Percentiles rank a stretch among this genome's conserved stretches.
phyloP scores from a whole-genome alignment of 2,797 vertebrate genomes.

The Syncerus caffer region DNA sequence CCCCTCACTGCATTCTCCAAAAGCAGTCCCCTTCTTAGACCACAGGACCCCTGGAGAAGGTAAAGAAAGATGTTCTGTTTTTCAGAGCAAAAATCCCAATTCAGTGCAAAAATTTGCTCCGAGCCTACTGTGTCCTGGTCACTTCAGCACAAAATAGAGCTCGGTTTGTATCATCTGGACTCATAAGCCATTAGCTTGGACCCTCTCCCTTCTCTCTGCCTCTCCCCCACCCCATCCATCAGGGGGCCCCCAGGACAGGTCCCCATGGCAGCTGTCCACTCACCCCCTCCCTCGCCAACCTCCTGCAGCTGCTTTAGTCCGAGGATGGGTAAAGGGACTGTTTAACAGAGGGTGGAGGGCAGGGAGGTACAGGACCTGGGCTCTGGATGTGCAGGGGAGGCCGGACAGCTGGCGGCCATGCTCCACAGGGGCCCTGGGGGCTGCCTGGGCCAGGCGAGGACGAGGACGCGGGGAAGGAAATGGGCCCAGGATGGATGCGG shows the following conservation, averaged over 20 bases:
- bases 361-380: background rate
- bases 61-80: background rate
- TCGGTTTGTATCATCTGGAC: background rate
- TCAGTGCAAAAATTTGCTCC: background rate
- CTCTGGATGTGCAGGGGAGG: background rate
- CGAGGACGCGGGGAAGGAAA: background rate
- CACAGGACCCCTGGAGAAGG: background rate
- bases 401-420: background rate
- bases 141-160: background rate
- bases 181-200: background rate
- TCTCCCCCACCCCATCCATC: background rate
- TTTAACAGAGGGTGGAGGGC: background rate
- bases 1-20: background rate
- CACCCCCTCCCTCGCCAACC: background rate
- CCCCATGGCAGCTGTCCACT: background rate
- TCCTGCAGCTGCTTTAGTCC: slow-evolving; percentile 35
- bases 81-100: background rate
- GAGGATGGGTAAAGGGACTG: background rate
- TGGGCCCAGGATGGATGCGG: background rate
- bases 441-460: background rate
- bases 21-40: background rate
- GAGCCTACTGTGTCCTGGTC: background rate
- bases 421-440: background rate
- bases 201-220: background rate
- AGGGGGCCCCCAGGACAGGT: background rate